Conservation (phyloP, 2,797 vertebrate genomes). For the Argentina silus region DNA sequence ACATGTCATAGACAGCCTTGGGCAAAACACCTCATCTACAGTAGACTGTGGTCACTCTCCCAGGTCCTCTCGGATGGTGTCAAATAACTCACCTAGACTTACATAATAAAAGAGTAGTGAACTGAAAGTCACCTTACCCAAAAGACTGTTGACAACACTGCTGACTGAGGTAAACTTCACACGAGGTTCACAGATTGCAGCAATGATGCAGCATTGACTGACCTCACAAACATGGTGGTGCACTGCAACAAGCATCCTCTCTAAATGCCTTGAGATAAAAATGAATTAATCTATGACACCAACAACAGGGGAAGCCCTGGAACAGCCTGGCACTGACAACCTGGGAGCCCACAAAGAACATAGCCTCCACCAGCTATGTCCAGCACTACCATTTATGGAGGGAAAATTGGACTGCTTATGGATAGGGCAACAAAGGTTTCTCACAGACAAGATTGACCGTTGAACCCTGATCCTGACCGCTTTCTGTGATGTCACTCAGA, state of each 20-base stretch:
- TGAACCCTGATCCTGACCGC: neutral
- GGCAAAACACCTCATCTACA: neutral
- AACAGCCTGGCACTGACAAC: neutral
- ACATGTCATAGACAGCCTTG: neutral
- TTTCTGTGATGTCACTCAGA: neutral
- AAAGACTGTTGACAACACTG: neutral
- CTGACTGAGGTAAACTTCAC: no score
- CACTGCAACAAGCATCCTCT: neutral
- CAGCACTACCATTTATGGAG: neutral
- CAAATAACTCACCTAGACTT: neutral
- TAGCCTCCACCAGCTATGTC: neutral
- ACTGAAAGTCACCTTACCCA: conserved; percentile 3
- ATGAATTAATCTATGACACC: neutral
- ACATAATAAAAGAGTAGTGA: neutral
- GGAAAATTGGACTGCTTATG: neutral
- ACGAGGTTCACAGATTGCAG: neutral
- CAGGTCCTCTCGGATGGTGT: neutral
- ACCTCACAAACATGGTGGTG: neutral
- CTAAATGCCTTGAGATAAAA: neutral
- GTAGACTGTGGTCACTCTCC: neutral
- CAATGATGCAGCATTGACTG: neutral
- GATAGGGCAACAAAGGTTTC: neutral
- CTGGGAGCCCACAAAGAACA: neutral
- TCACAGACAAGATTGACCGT: neutral
- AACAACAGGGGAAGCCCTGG: neutral